Evolutionary conservation across 2,797 vertebrate genomes (phyloP).

Genomic region (Tapera naevia): DNA sequence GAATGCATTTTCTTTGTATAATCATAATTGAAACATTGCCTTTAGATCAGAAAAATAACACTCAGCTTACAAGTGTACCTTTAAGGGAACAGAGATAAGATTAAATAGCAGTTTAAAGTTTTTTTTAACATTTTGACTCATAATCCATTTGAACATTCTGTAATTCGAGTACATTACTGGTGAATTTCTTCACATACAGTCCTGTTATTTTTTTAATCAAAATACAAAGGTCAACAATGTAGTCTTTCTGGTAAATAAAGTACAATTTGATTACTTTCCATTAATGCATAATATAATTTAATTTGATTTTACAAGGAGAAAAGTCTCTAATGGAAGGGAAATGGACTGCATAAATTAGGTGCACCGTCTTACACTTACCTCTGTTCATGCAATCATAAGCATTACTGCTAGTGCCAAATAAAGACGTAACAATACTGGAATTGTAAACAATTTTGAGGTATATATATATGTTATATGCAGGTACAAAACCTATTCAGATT

Average conservation of each 20-base stretch:
- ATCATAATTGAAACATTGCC: not conserved
- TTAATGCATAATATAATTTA: conserved; percentile 15
- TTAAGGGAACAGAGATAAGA: not conserved
- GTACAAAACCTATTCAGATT: not conserved
- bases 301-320: conserved; percentile 41
- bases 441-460: not conserved
- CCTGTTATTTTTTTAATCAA: conserved; percentile 4
- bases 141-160: not conserved
- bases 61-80: not conserved
- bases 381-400: not conserved
- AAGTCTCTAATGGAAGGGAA: conserved; percentile 25
- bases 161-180: not conserved
- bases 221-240: conserved; percentile 16
- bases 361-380: not conserved
- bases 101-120: not conserved
- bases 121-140: not conserved
- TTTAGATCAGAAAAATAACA: not conserved
- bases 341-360: conserved; percentile 5
- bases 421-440: not conserved
- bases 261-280: conserved; percentile 31
- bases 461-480: not conserved
- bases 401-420: not conserved
- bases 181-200: not conserved
- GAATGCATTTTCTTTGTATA: not conserved
- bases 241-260: conserved; percentile 32